Conservation (phyloP, 2,888 invertebrate genomes). For the Drosophila nigricruria region DNA sequence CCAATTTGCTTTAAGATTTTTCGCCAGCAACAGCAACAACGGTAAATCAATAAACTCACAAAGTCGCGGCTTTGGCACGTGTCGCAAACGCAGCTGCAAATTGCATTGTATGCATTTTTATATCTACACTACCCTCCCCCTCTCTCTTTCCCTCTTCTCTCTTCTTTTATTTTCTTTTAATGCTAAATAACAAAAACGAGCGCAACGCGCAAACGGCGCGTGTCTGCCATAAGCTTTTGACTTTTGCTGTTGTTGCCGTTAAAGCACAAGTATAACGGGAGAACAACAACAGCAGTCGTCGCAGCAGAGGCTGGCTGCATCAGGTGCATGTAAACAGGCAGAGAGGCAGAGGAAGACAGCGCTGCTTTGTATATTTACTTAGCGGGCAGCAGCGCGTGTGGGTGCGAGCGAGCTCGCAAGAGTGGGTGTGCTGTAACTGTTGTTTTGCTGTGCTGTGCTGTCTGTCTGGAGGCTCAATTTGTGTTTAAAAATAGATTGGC, state of each 20-base stretch:
- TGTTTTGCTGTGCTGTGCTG: conserved; percentile 31
- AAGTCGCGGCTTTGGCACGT: conserved; percentile 50
- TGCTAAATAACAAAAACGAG: conserved; percentile 24
- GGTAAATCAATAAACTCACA: conserved; percentile 58
- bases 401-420: background rate
- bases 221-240: conserved; percentile 44
- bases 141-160: background rate
- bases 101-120: conserved; percentile 36
- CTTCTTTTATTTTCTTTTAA: conserved; percentile 10
- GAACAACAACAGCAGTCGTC: conserved; percentile 8
- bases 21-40: conserved; percentile 10
- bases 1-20: conserved; percentile 63
- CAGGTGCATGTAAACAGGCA: conserved; percentile 50
- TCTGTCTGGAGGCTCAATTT: conserved; percentile 17
- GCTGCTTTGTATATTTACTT: conserved; percentile 4
- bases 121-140: background rate
- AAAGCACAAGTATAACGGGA: conserved; percentile 46
- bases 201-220: conserved; percentile 46
- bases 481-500: conserved; percentile 18
- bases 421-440: conserved; percentile 4
- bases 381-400: background rate
- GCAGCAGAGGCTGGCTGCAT: conserved; percentile 24
- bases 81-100: conserved; percentile 46
- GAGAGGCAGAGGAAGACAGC: background rate
- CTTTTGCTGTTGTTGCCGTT: conserved; percentile 34